Evolutionary conservation across 2,113 vertebrate genomes (phyloP).

Genomic region (Coryphaenoides rupestris): DNA sequence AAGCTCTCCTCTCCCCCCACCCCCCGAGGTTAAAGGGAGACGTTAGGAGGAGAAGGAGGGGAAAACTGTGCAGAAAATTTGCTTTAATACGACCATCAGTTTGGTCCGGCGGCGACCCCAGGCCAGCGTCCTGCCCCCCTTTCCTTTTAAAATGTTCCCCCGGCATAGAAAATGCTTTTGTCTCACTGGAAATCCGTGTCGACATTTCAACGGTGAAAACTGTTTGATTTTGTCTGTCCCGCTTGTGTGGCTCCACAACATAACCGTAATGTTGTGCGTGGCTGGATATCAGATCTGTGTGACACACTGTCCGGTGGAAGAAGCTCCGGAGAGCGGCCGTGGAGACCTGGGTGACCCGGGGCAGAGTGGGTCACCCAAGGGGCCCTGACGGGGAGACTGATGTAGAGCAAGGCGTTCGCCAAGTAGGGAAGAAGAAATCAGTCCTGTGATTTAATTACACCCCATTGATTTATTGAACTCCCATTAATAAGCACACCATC

Average conservation of each 20-base stretch:
- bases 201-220: constrained; percentile 51
- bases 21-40: constrained; percentile 19
- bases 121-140: constrained; percentile 40
- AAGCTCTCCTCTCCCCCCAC: constrained; percentile 20
- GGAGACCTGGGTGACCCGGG: constrained; percentile 49
- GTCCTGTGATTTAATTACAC: constrained; percentile 66
- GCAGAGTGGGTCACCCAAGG: constrained; percentile 60
- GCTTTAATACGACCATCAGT: constrained; percentile 23
- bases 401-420: constrained; percentile 36
- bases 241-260: constrained; percentile 44
- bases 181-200: constrained; percentile 66
- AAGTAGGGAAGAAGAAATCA: constrained; percentile 39
- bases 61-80: too few species aligned
- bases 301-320: constrained; percentile 56
- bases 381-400: constrained; percentile 24
- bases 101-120: constrained; percentile 1
- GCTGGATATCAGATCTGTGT: constrained; percentile 57
- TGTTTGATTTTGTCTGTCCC: constrained; percentile 59
- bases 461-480: constrained; percentile 68
- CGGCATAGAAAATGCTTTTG: constrained; percentile 59
- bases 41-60: constrained; percentile 25
- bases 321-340: constrained; percentile 30
- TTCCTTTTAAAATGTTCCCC: constrained; percentile 47
- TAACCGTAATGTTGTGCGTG: constrained; percentile 59
- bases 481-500: constrained; percentile 56